Percentiles rank a stretch among this genome's conserved stretches.
Evolutionary conservation across 2,113 vertebrate species (phyloP).

Genomic region (Brevimyrus niger): DNA sequence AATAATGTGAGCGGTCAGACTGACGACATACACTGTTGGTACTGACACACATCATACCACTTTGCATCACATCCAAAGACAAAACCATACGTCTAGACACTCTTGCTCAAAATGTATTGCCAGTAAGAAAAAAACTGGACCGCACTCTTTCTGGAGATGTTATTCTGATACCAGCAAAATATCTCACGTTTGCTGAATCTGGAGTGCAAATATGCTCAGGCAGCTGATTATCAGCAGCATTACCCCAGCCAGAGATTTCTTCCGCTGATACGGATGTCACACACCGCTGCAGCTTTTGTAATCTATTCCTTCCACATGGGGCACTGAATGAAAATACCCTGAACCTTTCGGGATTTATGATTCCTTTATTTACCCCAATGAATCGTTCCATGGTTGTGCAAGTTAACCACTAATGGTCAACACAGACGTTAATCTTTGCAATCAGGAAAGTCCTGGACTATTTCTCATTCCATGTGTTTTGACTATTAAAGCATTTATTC

Average conservation of each 20-base stretch:
- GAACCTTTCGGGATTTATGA: neutral
- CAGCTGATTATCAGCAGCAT: neutral
- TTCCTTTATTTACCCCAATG: neutral
- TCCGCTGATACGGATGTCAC: neutral
- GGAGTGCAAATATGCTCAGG: neutral
- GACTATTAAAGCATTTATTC: neutral
- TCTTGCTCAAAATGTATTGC: neutral
- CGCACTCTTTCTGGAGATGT: neutral
- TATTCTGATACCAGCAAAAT: neutral
- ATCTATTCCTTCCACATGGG: neutral
- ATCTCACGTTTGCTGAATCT: neutral
- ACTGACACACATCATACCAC: neutral
- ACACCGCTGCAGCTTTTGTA: neutral
- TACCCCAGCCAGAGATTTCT: neutral
- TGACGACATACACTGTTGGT: neutral
- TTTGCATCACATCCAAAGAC: neutral
- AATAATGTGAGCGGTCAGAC: neutral
- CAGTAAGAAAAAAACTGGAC: neutral
- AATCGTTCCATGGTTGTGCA: neutral
- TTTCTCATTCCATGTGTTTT: neutral
- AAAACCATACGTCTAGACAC: neutral
- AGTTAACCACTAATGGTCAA: neutral
- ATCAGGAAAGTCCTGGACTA: neutral
- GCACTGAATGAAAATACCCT: neutral
- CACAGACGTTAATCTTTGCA: neutral